Evolutionary conservation across 1,140 invertebrate genomes (phyloP), one percentile per base, ranked within the genome.

Genomic region (Cotesia typhae): DNA sequence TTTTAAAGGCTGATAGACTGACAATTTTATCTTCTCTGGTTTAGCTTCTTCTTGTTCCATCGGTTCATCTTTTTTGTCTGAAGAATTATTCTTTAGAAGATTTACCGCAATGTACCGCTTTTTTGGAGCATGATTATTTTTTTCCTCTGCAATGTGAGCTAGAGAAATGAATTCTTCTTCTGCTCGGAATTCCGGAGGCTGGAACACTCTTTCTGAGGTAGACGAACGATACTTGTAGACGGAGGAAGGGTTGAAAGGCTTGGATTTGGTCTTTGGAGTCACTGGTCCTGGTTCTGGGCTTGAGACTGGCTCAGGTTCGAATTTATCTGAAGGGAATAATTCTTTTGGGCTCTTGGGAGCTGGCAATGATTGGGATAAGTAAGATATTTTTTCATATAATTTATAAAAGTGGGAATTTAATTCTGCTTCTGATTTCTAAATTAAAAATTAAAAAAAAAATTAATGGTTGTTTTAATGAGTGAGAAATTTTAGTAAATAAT

Each of bases 1-100:
- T 81, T 83, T 87, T 2, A 87, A 65, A 17, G 84, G 76, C 60
- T 82, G 52, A 75, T 87, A 87, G 4, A 3, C 73, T 14, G 14
- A n/a, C 76, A 14, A 71, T 77, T 75, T 65, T n/a, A 1, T 74
- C 4, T n/a, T 66, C 52, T 17, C 28, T 9, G 73, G 69, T 69
- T 74, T 17, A 4, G 20, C 28, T 70, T 68, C 72, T 20, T 57
- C 9, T 0, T 52, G 53, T 10, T 20, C 0, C 20, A 52, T 51
- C 6, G 71, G 7, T 75, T 71, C 4, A 35, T 52, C 47, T 69
- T 75, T 35, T 41, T n/a, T 38, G 12, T 69, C 38, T 38, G 6
- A 3, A 6, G 10, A 9, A 9, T 47, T 47, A 47, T 47, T 47
- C 5, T 47, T n/a, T 2, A 7, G 37, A 47, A 72, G 51, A 52